Evolutionary conservation across 2,888 invertebrate species (phyloP).

Genomic region (Dryobotodes eremita): DNA sequence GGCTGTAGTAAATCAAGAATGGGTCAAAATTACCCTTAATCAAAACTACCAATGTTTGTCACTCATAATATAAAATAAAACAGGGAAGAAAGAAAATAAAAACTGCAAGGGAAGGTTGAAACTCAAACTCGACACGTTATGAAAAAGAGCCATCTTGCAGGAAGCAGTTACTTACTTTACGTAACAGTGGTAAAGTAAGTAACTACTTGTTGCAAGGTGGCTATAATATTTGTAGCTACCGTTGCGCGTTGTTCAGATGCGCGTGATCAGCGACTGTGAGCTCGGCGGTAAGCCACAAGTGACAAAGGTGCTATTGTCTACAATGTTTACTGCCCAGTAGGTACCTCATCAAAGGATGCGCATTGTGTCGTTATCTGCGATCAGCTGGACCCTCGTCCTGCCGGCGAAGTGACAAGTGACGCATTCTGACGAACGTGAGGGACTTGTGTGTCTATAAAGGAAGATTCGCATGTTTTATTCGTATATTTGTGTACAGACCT

Average conservation of each 20-base stretch:
- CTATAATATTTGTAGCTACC: background rate
- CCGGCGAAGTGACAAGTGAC: constrained; percentile 13
- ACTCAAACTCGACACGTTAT: background rate
- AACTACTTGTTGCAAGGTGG: background rate
- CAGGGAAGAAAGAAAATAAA: background rate
- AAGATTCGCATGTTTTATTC: background rate
- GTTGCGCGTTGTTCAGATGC: background rate
- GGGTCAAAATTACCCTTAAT: background rate
- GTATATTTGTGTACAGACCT: background rate
- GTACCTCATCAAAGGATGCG: constrained; percentile 36
- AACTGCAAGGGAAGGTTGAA: background rate
- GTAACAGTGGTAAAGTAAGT: background rate
- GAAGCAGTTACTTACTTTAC: background rate
- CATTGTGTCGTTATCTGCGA: constrained; percentile 50
- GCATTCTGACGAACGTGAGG: constrained; percentile 6
- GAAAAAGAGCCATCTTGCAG: background rate
- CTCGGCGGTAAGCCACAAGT: background rate
- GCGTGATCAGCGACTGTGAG: background rate
- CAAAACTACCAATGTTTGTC: no score
- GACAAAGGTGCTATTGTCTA: constrained; percentile 47
- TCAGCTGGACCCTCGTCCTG: constrained; percentile 47
- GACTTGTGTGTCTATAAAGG: background rate
- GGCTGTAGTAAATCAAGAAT: background rate
- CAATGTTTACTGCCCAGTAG: background rate
- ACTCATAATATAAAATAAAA: background rate